Conservation (phyloP, 2,113 vertebrate species). For the Nesoenas mayeri region DNA sequence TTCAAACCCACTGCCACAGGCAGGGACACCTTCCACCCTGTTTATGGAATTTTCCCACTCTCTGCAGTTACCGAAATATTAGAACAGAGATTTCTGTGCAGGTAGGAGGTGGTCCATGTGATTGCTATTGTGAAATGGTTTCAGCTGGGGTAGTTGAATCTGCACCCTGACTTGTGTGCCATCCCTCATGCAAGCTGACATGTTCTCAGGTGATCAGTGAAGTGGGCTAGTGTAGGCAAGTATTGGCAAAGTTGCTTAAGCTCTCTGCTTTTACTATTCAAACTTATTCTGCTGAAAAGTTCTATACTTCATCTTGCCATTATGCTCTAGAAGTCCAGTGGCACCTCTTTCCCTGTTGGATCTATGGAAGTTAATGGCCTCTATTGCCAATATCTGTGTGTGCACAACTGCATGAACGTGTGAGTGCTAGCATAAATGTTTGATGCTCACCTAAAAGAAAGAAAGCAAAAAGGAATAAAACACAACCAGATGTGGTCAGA, state of each 20-base stretch:
- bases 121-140: not conserved
- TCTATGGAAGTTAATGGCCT: not conserved
- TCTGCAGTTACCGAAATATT: not conserved
- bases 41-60: not conserved
- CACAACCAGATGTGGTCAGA: not conserved
- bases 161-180: not conserved
- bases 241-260: not conserved
- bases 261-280: not conserved
- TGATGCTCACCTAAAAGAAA: not conserved
- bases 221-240: not conserved
- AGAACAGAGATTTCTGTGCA: not conserved
- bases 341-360: not conserved
- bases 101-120: not conserved
- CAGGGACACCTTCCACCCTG: too few relatives aligned
- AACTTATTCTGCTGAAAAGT: not conserved
- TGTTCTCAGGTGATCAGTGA: not conserved
- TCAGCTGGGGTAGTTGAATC: not conserved
- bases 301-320: not conserved
- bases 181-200: not conserved
- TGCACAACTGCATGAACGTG: fast-evolving
- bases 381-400: not conserved
- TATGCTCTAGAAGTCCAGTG: not conserved
- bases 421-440: not conserved
- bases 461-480: not conserved
- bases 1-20: too few relatives aligned